These are phyloP conservation scores for Paramuricea clavata DNA, from an alignment of 92 coral and sea anemone species.

Conservation along the genomic window DNA sequence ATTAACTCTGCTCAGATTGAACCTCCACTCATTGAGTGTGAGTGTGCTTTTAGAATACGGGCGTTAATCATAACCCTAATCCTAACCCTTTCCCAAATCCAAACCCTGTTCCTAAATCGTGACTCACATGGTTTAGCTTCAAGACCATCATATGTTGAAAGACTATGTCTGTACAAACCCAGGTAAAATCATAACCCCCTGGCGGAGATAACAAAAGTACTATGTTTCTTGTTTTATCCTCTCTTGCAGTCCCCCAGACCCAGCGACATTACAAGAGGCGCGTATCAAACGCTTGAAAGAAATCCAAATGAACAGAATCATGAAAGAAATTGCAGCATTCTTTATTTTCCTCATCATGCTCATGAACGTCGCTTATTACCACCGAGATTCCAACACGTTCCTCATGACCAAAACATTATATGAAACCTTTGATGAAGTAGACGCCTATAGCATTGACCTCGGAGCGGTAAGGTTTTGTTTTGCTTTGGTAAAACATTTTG, in stretches of 20 bases:
- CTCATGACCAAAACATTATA: constrained; percentile 75
- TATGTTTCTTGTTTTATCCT: background rate
- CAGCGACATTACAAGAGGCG: constrained; percentile 67
- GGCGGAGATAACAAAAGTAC: too few species aligned
- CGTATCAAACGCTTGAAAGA: constrained; percentile 82
- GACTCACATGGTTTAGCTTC: too few species aligned
- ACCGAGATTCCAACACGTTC: constrained; percentile 80
- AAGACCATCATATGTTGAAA: too few species aligned
- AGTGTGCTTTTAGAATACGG: too few species aligned
- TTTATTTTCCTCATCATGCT: constrained; percentile 78
- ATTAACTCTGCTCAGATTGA: too few species aligned
- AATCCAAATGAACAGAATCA: constrained; percentile 73
- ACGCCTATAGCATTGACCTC: constrained; percentile 61
- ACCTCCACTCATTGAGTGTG: too few species aligned
- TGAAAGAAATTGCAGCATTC: constrained; percentile 82
- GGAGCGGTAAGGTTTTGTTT: constrained; percentile 68
- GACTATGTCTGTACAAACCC: too few species aligned
- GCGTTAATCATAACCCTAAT: too few species aligned
- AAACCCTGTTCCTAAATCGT: too few species aligned
- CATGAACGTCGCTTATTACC: constrained; percentile 83
- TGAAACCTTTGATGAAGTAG: constrained; percentile 70
- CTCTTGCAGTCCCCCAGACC: constrained; percentile 81
- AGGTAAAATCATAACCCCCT: too few species aligned
- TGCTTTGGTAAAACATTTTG: too few species aligned
- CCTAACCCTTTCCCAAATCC: too few species aligned